A percentile compares a stretch with the other conserved stretches of the same genome.
These are phyloP conservation scores for Nudaria mundana DNA, from an alignment of 2,888 invertebrate species.

Conservation along the genomic window DNA sequence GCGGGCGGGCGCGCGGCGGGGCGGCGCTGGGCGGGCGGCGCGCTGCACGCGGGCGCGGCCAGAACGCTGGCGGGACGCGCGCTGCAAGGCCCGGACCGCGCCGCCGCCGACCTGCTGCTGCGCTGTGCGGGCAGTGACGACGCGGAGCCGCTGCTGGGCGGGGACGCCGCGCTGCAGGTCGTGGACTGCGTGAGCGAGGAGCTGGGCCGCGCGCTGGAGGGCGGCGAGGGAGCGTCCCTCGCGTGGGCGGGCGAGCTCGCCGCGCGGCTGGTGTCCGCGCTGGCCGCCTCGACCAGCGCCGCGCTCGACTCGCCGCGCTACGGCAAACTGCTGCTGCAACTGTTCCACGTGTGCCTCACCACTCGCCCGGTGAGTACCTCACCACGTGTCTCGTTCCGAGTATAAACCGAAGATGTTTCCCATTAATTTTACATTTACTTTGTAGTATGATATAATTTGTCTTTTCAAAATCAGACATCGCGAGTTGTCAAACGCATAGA, in stretches of 20 bases:
- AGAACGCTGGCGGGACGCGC: slow-evolving; percentile 54
- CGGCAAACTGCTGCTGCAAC: not conserved
- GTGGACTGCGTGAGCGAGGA: slow-evolving; percentile 2
- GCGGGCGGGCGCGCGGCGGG: slow-evolving; percentile 54
- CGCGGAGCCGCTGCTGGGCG: slow-evolving; percentile 7
- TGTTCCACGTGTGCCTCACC: no score
- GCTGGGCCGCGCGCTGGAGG: not conserved
- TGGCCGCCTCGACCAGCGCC: not conserved
- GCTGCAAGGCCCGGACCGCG: slow-evolving; percentile 4
- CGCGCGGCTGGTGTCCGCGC: not conserved
- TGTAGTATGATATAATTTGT: no score
- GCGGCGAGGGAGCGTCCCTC: not conserved
- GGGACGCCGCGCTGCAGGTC: slow-evolving; percentile 3
- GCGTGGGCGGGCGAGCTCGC: no score
- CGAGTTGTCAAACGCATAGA: not conserved
- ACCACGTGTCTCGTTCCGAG: no score
- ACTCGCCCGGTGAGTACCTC: no score
- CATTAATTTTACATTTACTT: no score
- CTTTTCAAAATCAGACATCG: not conserved
- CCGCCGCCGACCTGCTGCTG: slow-evolving; percentile 25
- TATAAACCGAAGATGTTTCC: no score
- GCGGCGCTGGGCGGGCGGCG: slow-evolving; percentile 65
- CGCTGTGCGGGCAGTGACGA: slow-evolving; percentile 13
- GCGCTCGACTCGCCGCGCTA: not conserved
- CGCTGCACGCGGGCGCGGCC: slow-evolving; percentile 6